Evolutionary conservation across 2,113 vertebrate genomes (phyloP), one percentile per base, ranked within the genome.

Genomic region (Halcyon malimbica): DNA sequence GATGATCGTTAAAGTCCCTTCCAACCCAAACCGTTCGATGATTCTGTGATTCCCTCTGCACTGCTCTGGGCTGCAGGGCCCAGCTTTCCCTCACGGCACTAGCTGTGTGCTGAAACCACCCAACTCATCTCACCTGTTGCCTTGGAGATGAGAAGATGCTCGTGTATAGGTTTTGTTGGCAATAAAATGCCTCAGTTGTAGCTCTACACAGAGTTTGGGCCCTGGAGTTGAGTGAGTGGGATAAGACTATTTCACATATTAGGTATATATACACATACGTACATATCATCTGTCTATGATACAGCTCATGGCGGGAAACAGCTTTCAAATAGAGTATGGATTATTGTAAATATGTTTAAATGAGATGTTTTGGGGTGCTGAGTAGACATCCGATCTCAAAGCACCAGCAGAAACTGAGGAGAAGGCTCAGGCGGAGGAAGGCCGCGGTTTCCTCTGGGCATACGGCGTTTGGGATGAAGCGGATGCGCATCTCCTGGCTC

Each of bases 181-280:
- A 56, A 20, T 77, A 50, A 90, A 94, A 69, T 2, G 2, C 7
- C 15, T 11, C 5, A 14, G 31, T 53, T 79, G 28, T 28, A 68
- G 76, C 48, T 31, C 2, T 48, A 16, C 10, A 3, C 18, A 29
- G 42, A 48, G 46, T 8, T 64, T 33, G 41, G 50, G 23, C 28
- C 15, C 35, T 54, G 6, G 42, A 60, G 39, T 37, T 57, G 67
- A 70, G 56, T 67, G 62, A 76, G 51, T 5, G 10, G 21, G 13
- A 8, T 37, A 11, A 31, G 48, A 6, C 54, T 71, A 8, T 37
- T 79, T 84, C 76, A 46, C 37, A 1, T 44, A 1, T 25, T 42
- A 17, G 13, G 13, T 16, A 3, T 37, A 2, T 46, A n/a, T 26
- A n/a, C 10, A 46, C 7, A 5, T 39, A 44, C 0, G 3, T 53